Base-by-base conservation (phyloP, 1,140 invertebrate genomes). In the Drosophila littoralis region DNA sequence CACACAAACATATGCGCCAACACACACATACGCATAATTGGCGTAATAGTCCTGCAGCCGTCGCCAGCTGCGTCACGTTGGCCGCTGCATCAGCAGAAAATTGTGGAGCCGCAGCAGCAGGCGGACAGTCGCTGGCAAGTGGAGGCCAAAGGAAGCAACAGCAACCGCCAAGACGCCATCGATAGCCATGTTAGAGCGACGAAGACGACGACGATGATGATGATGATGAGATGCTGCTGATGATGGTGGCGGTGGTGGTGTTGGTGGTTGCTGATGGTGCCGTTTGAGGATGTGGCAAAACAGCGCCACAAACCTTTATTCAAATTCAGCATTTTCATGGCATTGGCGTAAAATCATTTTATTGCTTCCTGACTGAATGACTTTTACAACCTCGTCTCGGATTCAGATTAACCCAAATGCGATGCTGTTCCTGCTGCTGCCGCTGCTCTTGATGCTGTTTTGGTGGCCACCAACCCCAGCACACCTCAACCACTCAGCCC, bases 311-410 rank as follows among this genome's bases (percentile, higher is more conserved):
- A 75, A 85, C 77, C 84, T 89, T 88, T 88, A 88, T 88, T 88
- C 84, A 88, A 88, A 88, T 88, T 89, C 84, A 89, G 84, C 84
- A 88, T 78, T 88, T 89, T 89, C 84, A 84, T 88, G 77, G 84
- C 84, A 89, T 75, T 88, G 84, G 77, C 84, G 85, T 88, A 88
- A 88, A 88, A 88, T 89, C 77, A 89, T 89, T 88, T 88, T 88
- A 88, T 88, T 88, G 84, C 84, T 88, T 88, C 84, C 84, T 88
- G 84, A 80, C 84, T 89, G 83, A 88, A 88, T 88, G 84, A 83
- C 79, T 88, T 88, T 88, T 88, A 88, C 79, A 89, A 89, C 83
- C 75, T 82, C 71, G 79, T 77, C 79, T 86, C 76, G 73, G 72
- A 79, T 79, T 83, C 51, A 67, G 83, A 88, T 86, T 86, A 76